phyloP scores from a whole-genome alignment of 2,888 invertebrate genomes.

The Acanthosepion lycidas region DNA sequence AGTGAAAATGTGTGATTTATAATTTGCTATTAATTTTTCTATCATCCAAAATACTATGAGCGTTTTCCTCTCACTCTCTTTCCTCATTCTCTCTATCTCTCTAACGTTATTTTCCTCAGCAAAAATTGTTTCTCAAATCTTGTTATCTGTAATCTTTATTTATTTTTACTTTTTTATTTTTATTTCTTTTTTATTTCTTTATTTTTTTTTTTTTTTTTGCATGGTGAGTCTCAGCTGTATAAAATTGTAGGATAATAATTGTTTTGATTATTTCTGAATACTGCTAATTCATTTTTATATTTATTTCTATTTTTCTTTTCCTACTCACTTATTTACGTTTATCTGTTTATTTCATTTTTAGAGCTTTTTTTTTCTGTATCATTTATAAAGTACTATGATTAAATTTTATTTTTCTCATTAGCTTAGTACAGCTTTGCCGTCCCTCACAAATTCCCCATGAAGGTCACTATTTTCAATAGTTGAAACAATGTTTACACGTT shows the following conservation, averaged over 20 bases:
- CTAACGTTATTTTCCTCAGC: neutral
- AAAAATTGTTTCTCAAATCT: neutral
- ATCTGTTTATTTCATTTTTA: constrained; percentile 33
- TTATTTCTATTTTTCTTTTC: neutral
- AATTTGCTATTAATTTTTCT: neutral
- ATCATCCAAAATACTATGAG: neutral
- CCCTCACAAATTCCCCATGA: neutral
- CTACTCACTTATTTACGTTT: neutral
- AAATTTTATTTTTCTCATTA: constrained; percentile 33
- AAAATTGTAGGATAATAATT: neutral
- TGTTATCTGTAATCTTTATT: neutral
- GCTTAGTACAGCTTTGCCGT: constrained; percentile 16
- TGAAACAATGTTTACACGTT: neutral
- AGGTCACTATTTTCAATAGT: constrained; percentile 3
- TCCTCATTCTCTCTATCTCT: too few species aligned
- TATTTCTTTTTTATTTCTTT: neutral
- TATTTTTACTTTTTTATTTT: too few species aligned
- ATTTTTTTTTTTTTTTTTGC: neutral
- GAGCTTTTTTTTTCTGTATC: neutral
- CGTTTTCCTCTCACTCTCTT: neutral
- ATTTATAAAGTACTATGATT: neutral
- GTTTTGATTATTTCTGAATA: neutral
- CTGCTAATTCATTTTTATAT: neutral
- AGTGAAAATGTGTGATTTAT: neutral
- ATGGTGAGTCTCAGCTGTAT: neutral